Evolutionary conservation across 2,797 vertebrate species (phyloP).

Genomic region (Clarias laeviceps): DNA sequence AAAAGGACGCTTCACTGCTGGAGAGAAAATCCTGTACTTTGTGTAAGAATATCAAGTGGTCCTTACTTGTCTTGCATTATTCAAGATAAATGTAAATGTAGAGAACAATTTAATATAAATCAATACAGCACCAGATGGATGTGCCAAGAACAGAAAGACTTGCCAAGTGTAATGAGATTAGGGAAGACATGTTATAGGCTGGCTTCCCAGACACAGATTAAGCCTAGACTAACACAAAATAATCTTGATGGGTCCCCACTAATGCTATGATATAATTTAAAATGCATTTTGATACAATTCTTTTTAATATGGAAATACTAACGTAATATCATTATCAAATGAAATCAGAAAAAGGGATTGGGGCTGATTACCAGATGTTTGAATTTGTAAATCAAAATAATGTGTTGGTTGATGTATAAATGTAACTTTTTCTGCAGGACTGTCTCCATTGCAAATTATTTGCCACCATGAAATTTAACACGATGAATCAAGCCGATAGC

Average conservation of each 20-base stretch:
- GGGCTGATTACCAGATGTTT: background rate
- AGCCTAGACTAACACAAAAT: background rate
- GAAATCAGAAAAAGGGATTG: background rate
- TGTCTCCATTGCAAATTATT: constrained; percentile 13
- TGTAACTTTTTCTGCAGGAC: constrained; percentile 17
- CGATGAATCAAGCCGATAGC: constrained; percentile 39
- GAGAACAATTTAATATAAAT: constrained; percentile 18
- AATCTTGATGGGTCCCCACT: background rate
- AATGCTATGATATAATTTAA: background rate
- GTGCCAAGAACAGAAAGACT: background rate
- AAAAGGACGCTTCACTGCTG: background rate
- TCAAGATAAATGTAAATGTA: constrained; percentile 9
- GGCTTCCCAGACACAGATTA: constrained; percentile 9
- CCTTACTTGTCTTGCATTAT: constrained; percentile 11
- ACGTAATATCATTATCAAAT: background rate
- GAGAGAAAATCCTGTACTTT: background rate
- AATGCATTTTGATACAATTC: background rate
- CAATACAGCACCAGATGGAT: background rate
- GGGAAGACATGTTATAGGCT: background rate
- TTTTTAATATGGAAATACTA: background rate
- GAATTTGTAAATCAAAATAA: background rate
- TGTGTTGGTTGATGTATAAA: constrained; percentile 33
- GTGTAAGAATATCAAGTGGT: background rate
- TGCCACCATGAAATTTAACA: constrained; percentile 22
- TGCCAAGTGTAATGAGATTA: constrained; percentile 21